Percentiles rank a stretch among this genome's conserved stretches.
phyloP scores from a whole-genome alignment of 1,140 invertebrate genomes.

The Pygmarrhopalites habei region DNA sequence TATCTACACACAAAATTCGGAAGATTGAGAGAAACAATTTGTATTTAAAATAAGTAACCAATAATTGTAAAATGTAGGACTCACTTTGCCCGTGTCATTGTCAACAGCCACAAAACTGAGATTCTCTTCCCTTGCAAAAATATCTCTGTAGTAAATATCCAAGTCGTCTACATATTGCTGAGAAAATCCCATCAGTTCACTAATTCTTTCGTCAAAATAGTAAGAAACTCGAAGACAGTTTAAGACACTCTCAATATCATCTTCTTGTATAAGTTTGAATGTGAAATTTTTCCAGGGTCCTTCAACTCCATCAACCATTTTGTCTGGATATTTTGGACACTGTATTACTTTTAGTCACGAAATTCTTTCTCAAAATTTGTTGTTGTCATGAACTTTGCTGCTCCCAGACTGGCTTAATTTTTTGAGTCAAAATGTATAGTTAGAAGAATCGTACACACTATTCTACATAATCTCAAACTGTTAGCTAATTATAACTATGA shows the following conservation, averaged over 20 bases:
- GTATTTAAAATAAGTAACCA: not conserved
- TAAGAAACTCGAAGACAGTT: slow-evolving; percentile 16
- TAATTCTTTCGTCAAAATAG: not conserved
- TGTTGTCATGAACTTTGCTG: too few species aligned
- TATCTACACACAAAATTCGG: not conserved
- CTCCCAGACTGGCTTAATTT: too few species aligned
- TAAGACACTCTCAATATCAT: slow-evolving; percentile 16
- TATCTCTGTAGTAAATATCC: not conserved
- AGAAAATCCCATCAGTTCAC: not conserved
- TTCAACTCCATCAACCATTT: too few species aligned
- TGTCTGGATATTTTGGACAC: too few species aligned
- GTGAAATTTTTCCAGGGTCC: slow-evolving; percentile 29
- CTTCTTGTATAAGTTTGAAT: slow-evolving; percentile 21
- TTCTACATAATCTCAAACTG: too few species aligned
- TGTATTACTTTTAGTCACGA: too few species aligned
- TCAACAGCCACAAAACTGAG: not conserved
- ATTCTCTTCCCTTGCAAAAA: not conserved
- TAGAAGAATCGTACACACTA: too few species aligned
- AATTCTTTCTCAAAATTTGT: too few species aligned
- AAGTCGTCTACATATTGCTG: not conserved
- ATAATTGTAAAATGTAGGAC: not conserved
- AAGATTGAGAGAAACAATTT: not conserved
- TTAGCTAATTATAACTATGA: too few species aligned
- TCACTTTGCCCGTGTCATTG: not conserved
- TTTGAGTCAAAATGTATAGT: too few species aligned